Conservation (phyloP, 2,888 invertebrate species). For the Mythimna ferrago region DNA sequence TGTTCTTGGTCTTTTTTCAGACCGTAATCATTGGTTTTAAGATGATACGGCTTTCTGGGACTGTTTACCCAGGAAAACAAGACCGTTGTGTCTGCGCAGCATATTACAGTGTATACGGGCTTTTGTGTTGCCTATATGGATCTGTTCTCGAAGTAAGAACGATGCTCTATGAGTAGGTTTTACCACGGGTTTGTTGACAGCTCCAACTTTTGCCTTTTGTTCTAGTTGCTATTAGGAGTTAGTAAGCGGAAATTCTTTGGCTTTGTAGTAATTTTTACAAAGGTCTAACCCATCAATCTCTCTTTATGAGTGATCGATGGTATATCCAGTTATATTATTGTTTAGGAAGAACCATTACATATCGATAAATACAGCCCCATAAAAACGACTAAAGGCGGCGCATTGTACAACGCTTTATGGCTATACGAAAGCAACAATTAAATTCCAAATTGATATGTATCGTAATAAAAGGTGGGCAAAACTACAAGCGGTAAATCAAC, state of each 20-base stretch:
- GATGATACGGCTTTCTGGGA: too few species aligned
- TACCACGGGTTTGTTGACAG: conserved; percentile 22
- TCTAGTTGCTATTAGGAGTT: conserved; percentile 6
- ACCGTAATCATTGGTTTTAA: too few species aligned
- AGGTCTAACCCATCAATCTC: too few species aligned
- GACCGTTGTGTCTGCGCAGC: conserved; percentile 1
- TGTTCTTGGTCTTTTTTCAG: too few species aligned
- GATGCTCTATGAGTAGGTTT: background rate
- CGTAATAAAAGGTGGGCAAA: conserved; percentile 5
- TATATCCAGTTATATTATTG: background rate
- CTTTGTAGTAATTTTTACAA: too few species aligned
- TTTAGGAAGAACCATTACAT: background rate
- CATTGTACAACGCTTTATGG: background rate
- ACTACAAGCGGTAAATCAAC: background rate
- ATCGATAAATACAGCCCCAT: background rate
- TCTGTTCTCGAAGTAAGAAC: conserved; percentile 7
- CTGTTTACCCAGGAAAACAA: background rate
- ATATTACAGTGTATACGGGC: conserved; percentile 8
- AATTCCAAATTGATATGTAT: background rate
- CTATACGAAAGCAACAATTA: background rate
- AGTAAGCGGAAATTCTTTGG: conserved; percentile 16
- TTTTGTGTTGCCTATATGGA: conserved; percentile 30
- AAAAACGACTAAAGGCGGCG: background rate
- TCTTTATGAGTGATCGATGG: too few species aligned
- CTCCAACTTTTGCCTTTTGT: conserved; percentile 28